Percentiles rank a stretch among this genome's conserved stretches.
Evolutionary conservation across 2,888 invertebrate species (phyloP).

Genomic region (Hydroisotoma schaefferi): DNA sequence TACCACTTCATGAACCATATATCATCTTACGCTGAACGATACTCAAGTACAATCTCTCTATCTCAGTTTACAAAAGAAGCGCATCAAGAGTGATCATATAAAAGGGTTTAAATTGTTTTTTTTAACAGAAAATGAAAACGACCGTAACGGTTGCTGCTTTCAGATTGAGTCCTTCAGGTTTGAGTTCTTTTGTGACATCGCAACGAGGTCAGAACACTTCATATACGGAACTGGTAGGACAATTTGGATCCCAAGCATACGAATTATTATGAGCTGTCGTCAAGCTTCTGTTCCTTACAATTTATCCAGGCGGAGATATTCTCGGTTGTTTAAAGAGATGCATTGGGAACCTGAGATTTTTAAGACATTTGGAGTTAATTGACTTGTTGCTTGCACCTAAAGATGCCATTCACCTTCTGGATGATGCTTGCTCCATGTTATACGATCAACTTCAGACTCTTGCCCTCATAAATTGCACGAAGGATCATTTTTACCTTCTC

Average conservation of each 20-base stretch:
- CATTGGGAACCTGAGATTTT: constrained; percentile 62
- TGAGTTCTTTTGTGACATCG: too few species aligned
- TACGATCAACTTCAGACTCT: constrained; percentile 62
- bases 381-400: constrained; percentile 70
- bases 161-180: too few species aligned
- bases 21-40: constrained; percentile 67
- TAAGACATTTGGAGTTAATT: constrained; percentile 64
- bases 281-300: not conserved
- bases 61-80: too few species aligned
- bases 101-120: too few species aligned
- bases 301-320: constrained; percentile 56
- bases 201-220: too few species aligned
- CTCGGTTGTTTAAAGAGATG: constrained; percentile 65
- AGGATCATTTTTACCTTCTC: constrained; percentile 64
- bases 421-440: constrained; percentile 66
- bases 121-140: too few species aligned
- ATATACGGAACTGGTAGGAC: too few species aligned
- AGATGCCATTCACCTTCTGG: constrained; percentile 65
- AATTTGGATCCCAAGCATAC: too few species aligned
- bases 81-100: too few species aligned
- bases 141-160: too few species aligned
- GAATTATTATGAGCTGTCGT: not conserved
- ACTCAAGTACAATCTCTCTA: too few species aligned
- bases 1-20: constrained; percentile 79
- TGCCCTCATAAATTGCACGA: constrained; percentile 70